phyloP scores from a whole-genome alignment of 2,113 vertebrate species.

The Isichthys henryi region DNA sequence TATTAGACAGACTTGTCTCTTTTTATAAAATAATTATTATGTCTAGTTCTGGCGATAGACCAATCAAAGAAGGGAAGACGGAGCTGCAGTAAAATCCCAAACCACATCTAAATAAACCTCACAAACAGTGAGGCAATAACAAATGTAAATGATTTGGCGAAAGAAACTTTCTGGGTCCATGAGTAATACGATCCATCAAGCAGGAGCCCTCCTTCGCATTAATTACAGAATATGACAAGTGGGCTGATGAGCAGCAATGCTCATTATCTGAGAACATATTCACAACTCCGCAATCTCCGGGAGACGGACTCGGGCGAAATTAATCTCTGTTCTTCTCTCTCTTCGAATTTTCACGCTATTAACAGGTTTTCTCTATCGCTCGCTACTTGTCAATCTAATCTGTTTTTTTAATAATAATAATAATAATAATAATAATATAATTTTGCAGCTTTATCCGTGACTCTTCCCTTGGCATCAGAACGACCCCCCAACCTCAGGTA shows the following conservation, averaged over 20 bases:
- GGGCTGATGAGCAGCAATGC: conserved; percentile 99
- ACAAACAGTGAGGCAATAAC: conserved; percentile 99
- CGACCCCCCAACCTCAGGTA: background rate
- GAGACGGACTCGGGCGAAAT: conserved; percentile 99
- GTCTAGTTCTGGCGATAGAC: background rate
- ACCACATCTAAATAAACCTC: conserved; percentile 90
- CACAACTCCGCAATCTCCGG: conserved; percentile 99
- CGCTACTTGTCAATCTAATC: conserved; percentile 98
- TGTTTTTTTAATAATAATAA: conserved; percentile 52
- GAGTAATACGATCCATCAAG: conserved; percentile 99
- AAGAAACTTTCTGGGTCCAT: conserved; percentile 99
- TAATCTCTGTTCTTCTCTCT: conserved; percentile 99
- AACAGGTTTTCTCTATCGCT: conserved; percentile 99
- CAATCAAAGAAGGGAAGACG: conserved; percentile 54
- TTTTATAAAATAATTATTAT: background rate
- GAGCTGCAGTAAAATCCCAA: conserved; percentile 91
- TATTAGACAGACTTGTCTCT: background rate
- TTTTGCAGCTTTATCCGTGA: background rate
- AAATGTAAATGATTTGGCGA: conserved; percentile 99
- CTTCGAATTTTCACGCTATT: conserved; percentile 99
- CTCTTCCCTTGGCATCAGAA: background rate
- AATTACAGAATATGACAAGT: conserved; percentile 99
- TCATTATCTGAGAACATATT: conserved; percentile 99
- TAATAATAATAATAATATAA: background rate
- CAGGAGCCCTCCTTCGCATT: conserved; percentile 99